Conservation (phyloP, 2,113 vertebrate genomes). For the Tringa solitaria region DNA sequence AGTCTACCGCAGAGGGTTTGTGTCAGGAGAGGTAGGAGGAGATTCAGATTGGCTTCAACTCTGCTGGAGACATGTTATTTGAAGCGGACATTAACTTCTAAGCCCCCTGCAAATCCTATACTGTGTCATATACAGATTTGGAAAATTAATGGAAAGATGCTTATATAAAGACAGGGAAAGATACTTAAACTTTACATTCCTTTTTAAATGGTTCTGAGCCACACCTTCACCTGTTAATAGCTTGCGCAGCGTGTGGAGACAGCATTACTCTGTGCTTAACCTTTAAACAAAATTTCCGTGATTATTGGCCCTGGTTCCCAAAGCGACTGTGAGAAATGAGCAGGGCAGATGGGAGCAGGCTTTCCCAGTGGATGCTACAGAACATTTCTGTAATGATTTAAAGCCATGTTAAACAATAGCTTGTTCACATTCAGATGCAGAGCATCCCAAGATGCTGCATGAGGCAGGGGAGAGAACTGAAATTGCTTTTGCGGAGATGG, state of each 20-base stretch:
- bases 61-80: background rate
- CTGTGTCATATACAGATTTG: background rate
- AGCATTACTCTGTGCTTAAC: background rate
- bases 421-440: conserved; percentile 7
- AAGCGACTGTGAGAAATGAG: background rate
- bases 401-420: conserved; percentile 28
- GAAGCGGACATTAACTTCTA: background rate
- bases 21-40: background rate
- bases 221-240: background rate
- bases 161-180: background rate
- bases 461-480: conserved; percentile 9
- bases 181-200: background rate
- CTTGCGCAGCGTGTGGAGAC: background rate
- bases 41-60: background rate
- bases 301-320: background rate
- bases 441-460: background rate
- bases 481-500: conserved; percentile 12
- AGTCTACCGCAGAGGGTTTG: background rate
- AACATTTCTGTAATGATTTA: conserved; percentile 42
- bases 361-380: background rate
- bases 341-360: conserved; percentile 21
- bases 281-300: conserved; percentile 8
- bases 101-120: background rate
- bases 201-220: background rate
- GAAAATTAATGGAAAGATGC: background rate